Base-by-base conservation (phyloP, 2,888 invertebrate genomes). In the Spicauda simplicius region DNA sequence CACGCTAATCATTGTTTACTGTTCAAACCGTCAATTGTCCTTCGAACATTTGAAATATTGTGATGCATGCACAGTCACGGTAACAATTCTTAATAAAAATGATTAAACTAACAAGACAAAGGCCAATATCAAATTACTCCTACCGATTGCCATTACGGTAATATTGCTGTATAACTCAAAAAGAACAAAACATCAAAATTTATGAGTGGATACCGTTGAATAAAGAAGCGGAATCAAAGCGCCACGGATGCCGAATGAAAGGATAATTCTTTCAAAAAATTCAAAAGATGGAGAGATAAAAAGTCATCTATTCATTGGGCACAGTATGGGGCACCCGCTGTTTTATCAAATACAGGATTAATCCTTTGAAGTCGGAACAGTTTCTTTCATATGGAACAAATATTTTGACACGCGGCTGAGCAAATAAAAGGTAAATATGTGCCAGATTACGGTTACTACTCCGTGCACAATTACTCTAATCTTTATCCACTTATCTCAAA, bases 91-190 rank as follows among this genome's bases (percentile, higher is more conserved):
- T 73, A 69, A 70, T 71, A 59, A 59, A 48, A 48, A 16, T 48
- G 12, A 41, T 58, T 58, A 64, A 55, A 62, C 58, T 64, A 56
- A 65, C 64, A 48, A 48, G 64, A 71, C 50, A 61, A 70, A 58
- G 16, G 84, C 81, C 79, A 78, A 81, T 91, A 91, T 93, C 91
- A 90, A 86, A 88, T 92, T 90, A 90, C 92, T 85, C 86, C 87
- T 90, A 91, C 91, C 91, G 86, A 88, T 90, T 90, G 88, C 89
- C 89, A 91, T 91, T 92, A 91, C 87, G 83, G 87, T 90, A 90
- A 91, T 89, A 89, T 83, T 82, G 91, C 86, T 87, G 85, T 88
- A 91, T 91, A 91, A 90, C 82, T 92, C 91, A 91, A 90, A 90
- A 80, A 84, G 82, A 90, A 91, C 89, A 89, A 91, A 92, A 90